Evolutionary conservation across 2,113 vertebrate genomes (phyloP).

Genomic region (Thunnus thynnus): DNA sequence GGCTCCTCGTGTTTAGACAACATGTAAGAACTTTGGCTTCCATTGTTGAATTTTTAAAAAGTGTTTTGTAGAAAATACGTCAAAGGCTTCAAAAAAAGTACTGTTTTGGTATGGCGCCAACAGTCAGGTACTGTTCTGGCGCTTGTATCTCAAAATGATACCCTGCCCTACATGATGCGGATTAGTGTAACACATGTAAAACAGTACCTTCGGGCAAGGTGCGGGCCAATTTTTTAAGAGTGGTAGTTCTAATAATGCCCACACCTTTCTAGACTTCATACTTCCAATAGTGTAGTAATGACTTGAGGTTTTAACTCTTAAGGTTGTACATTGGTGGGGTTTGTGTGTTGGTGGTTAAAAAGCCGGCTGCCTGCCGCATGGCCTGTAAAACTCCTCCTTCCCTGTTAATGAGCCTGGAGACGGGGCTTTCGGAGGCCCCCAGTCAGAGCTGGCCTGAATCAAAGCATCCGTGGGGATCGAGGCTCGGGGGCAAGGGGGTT

Average conservation of each 20-base stretch:
- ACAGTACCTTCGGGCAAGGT: conserved; percentile 8
- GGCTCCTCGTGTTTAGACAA: too few species aligned
- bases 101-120: background rate
- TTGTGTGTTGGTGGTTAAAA: conserved; percentile 65
- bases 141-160: too few species aligned
- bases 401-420: conserved; percentile 77
- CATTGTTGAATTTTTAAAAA: too few species aligned
- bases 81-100: too few species aligned
- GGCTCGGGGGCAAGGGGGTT: conserved; percentile 53
- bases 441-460: conserved; percentile 69
- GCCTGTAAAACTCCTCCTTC: conserved; percentile 75
- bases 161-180: conserved; percentile 11
- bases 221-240: conserved; percentile 17
- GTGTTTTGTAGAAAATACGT: too few species aligned
- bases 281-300: conserved; percentile 47
- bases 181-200: conserved; percentile 29
- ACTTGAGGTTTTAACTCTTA: conserved; percentile 47
- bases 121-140: background rate
- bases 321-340: conserved; percentile 31
- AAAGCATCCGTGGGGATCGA: conserved; percentile 71
- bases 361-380: conserved; percentile 68
- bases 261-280: conserved; percentile 26
- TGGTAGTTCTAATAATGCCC: conserved; percentile 32
- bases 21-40: too few species aligned
- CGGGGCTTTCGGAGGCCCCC: conserved; percentile 58